These are phyloP conservation scores for Astreopora myriophthalma DNA, from an alignment of 64 coral and sea anemone species.

Conservation along the genomic window DNA sequence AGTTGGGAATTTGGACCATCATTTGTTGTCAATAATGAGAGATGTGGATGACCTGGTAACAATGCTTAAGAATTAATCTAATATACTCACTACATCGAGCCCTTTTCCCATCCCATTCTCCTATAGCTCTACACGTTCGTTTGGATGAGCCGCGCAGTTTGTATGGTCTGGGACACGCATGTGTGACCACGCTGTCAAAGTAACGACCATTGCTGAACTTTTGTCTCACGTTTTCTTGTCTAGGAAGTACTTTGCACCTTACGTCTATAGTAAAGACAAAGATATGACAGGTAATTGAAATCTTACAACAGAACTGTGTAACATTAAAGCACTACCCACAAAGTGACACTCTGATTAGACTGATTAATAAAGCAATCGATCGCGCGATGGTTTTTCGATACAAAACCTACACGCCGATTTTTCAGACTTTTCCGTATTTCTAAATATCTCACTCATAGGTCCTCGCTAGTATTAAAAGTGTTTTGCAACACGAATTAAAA, in stretches of 20 bases:
- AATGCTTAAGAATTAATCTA: background rate
- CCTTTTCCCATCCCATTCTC: constrained; percentile 77
- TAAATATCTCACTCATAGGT: too few species aligned
- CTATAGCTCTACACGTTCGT: constrained; percentile 72
- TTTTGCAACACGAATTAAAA: too few species aligned
- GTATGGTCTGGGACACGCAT: constrained; percentile 35
- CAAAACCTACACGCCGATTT: too few species aligned
- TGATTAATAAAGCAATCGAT: too few species aligned
- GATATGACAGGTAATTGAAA: background rate
- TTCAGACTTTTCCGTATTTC: too few species aligned
- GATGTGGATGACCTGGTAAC: too few species aligned
- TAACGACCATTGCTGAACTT: background rate
- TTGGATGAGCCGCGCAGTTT: constrained; percentile 43
- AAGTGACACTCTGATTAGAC: too few species aligned
- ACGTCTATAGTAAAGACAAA: constrained; percentile 23
- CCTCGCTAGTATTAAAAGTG: too few species aligned
- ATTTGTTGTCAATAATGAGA: too few species aligned
- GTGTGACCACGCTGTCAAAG: constrained; percentile 54
- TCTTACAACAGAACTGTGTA: background rate
- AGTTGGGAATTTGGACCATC: too few species aligned
- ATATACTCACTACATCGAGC: constrained; percentile 83
- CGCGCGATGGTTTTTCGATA: too few species aligned
- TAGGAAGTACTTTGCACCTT: background rate
- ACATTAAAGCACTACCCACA: too few species aligned
- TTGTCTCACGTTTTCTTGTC: background rate